Conservation (phyloP, 2,888 invertebrate species). For the Agriopis marginaria region DNA sequence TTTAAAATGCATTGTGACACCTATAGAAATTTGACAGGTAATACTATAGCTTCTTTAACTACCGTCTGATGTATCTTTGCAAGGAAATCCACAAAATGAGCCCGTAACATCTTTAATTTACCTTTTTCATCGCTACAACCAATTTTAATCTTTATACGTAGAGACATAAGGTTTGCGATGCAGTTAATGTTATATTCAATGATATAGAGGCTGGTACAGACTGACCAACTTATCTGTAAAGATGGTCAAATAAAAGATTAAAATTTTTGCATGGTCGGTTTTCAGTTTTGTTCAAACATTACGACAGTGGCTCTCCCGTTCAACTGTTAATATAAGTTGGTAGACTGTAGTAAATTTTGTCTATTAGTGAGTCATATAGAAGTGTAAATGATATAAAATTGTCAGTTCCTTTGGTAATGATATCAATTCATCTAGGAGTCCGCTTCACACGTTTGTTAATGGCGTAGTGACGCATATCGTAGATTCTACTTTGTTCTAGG, state of each 20-base stretch:
- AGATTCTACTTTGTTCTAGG: not conserved
- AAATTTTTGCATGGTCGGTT: not conserved
- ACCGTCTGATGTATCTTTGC: slow-evolving; percentile 15
- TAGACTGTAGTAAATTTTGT: slow-evolving; percentile 14
- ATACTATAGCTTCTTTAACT: not conserved
- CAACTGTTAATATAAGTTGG: not conserved
- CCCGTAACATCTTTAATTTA: not conserved
- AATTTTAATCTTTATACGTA: not conserved
- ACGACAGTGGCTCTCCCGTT: not conserved
- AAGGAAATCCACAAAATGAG: slow-evolving; percentile 27
- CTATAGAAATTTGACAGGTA: too few relatives aligned
- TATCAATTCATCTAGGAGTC: slow-evolving; percentile 61
- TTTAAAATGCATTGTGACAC: too few relatives aligned
- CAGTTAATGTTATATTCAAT: not conserved
- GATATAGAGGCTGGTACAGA: not conserved
- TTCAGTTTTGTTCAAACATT: not conserved
- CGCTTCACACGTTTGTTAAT: slow-evolving; percentile 39
- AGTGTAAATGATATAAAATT: slow-evolving; percentile 56
- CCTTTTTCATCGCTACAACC: not conserved
- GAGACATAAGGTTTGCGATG: not conserved
- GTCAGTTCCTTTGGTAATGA: slow-evolving; percentile 69
- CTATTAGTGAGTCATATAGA: slow-evolving; percentile 41
- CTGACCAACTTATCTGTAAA: not conserved
- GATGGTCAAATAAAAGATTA: not conserved
- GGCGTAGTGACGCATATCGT: slow-evolving; percentile 33